phyloP scores from a whole-genome alignment of 2,888 invertebrate genomes.

The Xestia xanthographa region DNA sequence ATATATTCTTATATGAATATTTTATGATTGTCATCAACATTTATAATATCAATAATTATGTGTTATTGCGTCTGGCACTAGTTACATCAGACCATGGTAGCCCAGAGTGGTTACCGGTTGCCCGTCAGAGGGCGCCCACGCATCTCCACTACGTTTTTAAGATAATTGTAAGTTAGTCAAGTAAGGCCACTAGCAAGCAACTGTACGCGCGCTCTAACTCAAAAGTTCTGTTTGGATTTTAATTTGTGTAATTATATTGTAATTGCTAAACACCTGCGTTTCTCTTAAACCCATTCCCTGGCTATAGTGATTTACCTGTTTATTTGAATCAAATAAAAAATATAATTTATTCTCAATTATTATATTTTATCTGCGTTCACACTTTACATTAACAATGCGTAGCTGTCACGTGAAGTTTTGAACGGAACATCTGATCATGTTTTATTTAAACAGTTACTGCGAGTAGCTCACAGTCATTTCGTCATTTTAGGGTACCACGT shows the following conservation, averaged over 20 bases:
- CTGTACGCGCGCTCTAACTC: too few relatives aligned
- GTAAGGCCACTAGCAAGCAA: background rate
- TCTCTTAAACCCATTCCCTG: background rate
- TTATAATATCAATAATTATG: background rate
- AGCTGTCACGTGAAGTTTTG: background rate
- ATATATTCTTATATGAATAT: too few relatives aligned
- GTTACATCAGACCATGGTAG: too few relatives aligned
- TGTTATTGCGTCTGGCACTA: too few relatives aligned
- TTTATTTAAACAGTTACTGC: too few relatives aligned
- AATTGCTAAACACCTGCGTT: background rate
- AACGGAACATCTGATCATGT: too few relatives aligned
- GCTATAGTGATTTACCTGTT: background rate
- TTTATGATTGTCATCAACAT: too few relatives aligned
- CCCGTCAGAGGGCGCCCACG: too few relatives aligned
- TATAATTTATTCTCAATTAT: too few relatives aligned
- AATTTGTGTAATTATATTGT: background rate
- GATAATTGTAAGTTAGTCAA: background rate
- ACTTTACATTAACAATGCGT: background rate
- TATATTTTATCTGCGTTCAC: background rate
- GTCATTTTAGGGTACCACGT: too few relatives aligned
- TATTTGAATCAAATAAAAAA: background rate
- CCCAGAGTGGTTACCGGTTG: background rate
- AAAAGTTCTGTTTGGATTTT: background rate
- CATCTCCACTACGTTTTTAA: background rate
- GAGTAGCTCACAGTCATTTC: too few relatives aligned